Evolutionary conservation across 2,797 vertebrate species (phyloP).

Genomic region (Silurus lanzhouensis): DNA sequence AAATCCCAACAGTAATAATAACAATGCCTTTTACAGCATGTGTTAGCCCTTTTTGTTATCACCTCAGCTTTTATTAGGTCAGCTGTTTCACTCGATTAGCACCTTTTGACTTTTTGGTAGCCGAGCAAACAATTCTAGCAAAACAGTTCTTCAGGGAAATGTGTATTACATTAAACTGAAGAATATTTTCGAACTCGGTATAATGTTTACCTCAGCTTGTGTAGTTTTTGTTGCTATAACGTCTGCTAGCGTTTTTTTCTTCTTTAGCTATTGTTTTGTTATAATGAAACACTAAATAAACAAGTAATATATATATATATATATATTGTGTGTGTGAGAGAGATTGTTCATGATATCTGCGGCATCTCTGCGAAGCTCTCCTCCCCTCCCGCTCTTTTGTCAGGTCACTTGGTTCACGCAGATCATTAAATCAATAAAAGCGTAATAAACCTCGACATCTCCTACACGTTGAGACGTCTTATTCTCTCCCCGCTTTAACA

Average conservation of each 20-base stretch:
- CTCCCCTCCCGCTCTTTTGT: not conserved
- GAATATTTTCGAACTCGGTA: no score
- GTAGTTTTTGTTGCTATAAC: no score
- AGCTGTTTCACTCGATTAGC: not conserved
- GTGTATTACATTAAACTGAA: no score
- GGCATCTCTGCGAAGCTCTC: not conserved
- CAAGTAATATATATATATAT: no score
- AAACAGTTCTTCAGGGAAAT: no score
- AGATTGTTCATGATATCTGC: not conserved
- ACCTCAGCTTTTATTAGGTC: not conserved
- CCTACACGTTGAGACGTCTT: conserved; percentile 11
- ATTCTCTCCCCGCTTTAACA: not conserved
- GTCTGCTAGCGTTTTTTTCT: no score
- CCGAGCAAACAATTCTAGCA: not conserved
- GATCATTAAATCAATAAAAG: conserved; percentile 38
- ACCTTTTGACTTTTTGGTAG: not conserved
- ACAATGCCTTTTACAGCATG: not conserved
- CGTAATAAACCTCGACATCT: conserved; percentile 27
- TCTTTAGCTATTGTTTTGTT: no score
- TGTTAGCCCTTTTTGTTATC: not conserved
- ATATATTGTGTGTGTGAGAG: not conserved
- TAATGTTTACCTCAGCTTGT: no score
- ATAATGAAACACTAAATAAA: no score
- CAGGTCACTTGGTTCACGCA: conserved; percentile 10
- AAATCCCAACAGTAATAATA: no score